Evolutionary conservation across 2,113 vertebrate species (phyloP).

Genomic region (Hydropotes inermis): DNA sequence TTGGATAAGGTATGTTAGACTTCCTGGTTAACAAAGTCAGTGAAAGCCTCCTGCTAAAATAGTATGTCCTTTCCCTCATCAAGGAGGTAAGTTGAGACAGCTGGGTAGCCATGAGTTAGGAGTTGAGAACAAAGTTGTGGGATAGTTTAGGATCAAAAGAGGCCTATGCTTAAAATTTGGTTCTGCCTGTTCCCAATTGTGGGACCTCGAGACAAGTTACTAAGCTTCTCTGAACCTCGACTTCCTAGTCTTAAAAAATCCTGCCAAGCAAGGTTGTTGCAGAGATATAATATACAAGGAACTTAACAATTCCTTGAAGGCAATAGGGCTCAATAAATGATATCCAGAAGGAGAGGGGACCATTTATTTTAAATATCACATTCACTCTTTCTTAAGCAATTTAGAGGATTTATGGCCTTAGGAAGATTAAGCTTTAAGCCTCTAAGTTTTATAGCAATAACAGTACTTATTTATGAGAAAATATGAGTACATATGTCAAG

Average conservation of each 20-base stretch:
- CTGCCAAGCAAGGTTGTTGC: background rate
- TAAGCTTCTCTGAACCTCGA: background rate
- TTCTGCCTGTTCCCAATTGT: background rate
- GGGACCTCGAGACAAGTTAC: background rate
- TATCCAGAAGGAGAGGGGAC: background rate
- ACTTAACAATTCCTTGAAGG: background rate
- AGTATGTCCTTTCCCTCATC: background rate
- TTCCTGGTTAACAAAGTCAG: background rate
- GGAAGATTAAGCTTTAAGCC: background rate
- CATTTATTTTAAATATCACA: background rate
- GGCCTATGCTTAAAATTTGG: background rate
- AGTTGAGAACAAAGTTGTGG: background rate
- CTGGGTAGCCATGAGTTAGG: background rate
- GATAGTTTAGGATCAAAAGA: background rate
- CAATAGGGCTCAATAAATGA: background rate
- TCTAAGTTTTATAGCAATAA: background rate
- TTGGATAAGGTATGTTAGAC: background rate
- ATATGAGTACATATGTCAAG: background rate
- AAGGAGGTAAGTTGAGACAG: background rate
- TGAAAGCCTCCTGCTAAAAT: background rate
- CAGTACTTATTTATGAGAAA: background rate
- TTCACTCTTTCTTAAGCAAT: background rate
- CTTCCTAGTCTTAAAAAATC: background rate
- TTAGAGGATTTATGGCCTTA: background rate
- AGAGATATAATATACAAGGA: background rate